Percentiles rank a stretch among this genome's conserved stretches.
phyloP scores from a whole-genome alignment of 1,140 invertebrate species.

The Formica exsecta region DNA sequence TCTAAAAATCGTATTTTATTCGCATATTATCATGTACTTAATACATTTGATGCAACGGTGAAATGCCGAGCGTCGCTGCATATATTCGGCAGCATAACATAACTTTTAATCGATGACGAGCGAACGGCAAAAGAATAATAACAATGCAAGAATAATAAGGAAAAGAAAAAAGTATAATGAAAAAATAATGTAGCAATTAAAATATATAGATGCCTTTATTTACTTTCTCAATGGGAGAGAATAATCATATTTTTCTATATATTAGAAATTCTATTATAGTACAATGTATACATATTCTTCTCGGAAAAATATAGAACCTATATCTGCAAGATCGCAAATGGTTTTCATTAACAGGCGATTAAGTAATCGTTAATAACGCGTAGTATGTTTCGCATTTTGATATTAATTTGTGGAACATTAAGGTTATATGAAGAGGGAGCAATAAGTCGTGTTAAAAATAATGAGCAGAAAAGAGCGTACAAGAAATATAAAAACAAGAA shows the following conservation, averaged over 20 bases:
- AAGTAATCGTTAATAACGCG: slow-evolving; percentile 22
- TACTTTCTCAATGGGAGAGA: slow-evolving; percentile 23
- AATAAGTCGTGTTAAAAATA: slow-evolving; percentile 18
- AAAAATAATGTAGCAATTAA: slow-evolving; percentile 29
- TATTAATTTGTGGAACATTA: slow-evolving; percentile 31
- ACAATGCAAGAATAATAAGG: slow-evolving; percentile 10
- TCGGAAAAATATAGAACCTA: slow-evolving; percentile 15
- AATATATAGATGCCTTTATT: slow-evolving; percentile 25
- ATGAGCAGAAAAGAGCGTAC: not conserved
- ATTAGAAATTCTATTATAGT: slow-evolving; percentile 29
- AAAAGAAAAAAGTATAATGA: slow-evolving; percentile 2
- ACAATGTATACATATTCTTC: slow-evolving; percentile 30
- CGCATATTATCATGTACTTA: not conserved
- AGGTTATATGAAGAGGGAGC: not conserved
- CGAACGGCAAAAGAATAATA: slow-evolving; percentile 15
- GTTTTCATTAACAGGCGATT: slow-evolving; percentile 10
- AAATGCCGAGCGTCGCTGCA: not conserved
- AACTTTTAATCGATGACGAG: slow-evolving; percentile 16
- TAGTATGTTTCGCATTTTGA: not conserved
- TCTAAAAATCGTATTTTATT: not conserved
- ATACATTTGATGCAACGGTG: not conserved
- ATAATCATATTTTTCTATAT: slow-evolving; percentile 48
- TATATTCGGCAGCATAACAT: not conserved
- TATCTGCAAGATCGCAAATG: slow-evolving; percentile 12
- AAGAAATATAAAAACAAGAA: slow-evolving; percentile 13